A percentile compares a stretch with the other conserved stretches of the same genome.
phyloP scores from a whole-genome alignment of 2,888 invertebrate species.

The Diaphora mendica region DNA sequence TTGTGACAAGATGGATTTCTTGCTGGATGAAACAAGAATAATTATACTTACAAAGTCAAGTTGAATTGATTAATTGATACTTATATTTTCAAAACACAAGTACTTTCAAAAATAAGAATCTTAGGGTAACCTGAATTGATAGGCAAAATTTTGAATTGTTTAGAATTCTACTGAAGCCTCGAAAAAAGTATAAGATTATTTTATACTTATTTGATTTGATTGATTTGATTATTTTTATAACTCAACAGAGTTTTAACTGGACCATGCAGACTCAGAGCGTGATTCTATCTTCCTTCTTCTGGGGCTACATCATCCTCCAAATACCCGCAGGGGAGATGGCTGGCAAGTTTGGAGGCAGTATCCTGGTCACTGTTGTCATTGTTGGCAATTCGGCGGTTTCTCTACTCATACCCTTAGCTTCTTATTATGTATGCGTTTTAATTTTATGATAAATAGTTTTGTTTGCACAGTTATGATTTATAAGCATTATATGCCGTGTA shows the following conservation, averaged over 20 bases:
- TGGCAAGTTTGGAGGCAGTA: conserved; percentile 89
- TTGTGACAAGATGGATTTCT: too few relatives aligned
- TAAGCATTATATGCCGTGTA: neutral
- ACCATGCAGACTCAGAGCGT: conserved; percentile 77
- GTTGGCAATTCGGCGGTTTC: conserved; percentile 74
- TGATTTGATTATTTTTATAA: neutral
- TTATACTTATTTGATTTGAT: too few relatives aligned
- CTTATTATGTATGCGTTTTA: conserved; percentile 64
- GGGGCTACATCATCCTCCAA: conserved; percentile 90
- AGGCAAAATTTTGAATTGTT: neutral
- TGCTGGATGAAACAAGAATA: too few relatives aligned
- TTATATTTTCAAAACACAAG: too few relatives aligned
- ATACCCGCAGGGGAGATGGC: conserved; percentile 90
- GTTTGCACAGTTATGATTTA: neutral
- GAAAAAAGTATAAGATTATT: neutral
- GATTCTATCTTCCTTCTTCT: conserved; percentile 86
- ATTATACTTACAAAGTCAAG: too few relatives aligned
- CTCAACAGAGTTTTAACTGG: conserved; percentile 83
- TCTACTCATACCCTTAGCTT: conserved; percentile 65
- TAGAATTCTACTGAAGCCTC: too few relatives aligned
- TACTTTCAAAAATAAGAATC: too few relatives aligned
- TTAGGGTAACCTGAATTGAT: neutral
- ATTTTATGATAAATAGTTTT: neutral
- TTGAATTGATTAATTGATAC: too few relatives aligned
- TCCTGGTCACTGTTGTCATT: conserved; percentile 79